phyloP scores from a whole-genome alignment of 2,797 vertebrate genomes.

The Aulostomus chinensis region DNA sequence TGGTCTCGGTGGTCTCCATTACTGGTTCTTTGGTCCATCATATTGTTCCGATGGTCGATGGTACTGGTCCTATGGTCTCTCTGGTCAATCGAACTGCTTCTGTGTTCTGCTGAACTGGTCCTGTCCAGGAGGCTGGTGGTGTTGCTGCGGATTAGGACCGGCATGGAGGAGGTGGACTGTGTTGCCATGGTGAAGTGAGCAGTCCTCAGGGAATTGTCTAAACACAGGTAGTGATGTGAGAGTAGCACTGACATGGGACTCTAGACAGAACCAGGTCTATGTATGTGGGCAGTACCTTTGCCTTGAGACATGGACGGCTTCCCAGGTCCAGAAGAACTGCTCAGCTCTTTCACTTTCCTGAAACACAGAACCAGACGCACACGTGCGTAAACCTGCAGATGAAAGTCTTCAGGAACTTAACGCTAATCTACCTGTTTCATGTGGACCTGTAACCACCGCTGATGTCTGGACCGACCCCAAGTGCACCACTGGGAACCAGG shows the following conservation, averaged over 20 bases:
- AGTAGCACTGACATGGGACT: not conserved
- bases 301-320: conserved; percentile 67
- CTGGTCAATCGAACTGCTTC: conserved; percentile 42
- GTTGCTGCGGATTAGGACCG: conserved; percentile 79
- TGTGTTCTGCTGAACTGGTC: conserved; percentile 68
- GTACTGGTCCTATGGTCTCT: conserved; percentile 67
- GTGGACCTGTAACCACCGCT: no score
- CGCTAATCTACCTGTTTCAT: not conserved
- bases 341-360: conserved; percentile 77
- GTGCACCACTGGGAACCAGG: no score
- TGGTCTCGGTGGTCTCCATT: conserved; percentile 60
- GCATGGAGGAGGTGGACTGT: conserved; percentile 74
- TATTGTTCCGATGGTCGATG: conserved; percentile 26
- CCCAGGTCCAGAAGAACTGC: conserved; percentile 57
- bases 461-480: no score
- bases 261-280: no score
- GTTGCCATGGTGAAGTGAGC: conserved; percentile 71
- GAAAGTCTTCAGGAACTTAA: not conserved
- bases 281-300: conserved; percentile 59
- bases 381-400: no score
- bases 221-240: conserved; percentile 18
- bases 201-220: conserved; percentile 86
- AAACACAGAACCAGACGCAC: conserved; percentile 21
- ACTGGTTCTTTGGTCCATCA: not conserved
- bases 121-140: conserved; percentile 79